phyloP scores from a whole-genome alignment of 2,797 vertebrate genomes.

The Buceros bicornis region DNA sequence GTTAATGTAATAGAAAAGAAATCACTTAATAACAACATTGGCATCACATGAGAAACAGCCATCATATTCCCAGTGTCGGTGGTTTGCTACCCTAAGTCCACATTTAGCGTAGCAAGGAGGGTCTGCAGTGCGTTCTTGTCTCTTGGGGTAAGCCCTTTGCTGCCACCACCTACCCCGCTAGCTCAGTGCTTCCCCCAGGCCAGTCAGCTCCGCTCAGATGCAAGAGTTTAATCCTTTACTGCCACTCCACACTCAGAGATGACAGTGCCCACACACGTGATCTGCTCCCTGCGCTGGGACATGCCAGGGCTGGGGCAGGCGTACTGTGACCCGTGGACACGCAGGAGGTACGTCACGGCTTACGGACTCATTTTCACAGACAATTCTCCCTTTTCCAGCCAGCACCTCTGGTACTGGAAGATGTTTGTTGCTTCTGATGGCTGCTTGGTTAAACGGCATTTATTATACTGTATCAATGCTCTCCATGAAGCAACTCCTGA shows the following conservation, averaged over 20 bases:
- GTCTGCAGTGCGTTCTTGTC: fast-evolving
- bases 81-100: background rate
- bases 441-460: background rate
- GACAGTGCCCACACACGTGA: fast-evolving
- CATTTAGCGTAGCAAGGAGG: background rate
- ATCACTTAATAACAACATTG: background rate
- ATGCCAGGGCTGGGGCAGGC: background rate
- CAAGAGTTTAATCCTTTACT: background rate
- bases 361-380: background rate
- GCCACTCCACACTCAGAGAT: no score
- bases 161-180: background rate
- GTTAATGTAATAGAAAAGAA: background rate
- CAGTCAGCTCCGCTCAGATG: background rate
- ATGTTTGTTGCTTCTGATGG: background rate
- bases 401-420: background rate
- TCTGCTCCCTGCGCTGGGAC: background rate
- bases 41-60: background rate
- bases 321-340: background rate
- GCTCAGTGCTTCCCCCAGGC: background rate
- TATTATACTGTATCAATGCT: background rate
- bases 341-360: background rate
- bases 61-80: background rate
- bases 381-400: background rate
- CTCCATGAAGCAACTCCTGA: background rate
- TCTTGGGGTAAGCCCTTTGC: background rate